Evolutionary conservation across 1,140 invertebrate species (phyloP).

Genomic region (Onthophagus taurus): DNA sequence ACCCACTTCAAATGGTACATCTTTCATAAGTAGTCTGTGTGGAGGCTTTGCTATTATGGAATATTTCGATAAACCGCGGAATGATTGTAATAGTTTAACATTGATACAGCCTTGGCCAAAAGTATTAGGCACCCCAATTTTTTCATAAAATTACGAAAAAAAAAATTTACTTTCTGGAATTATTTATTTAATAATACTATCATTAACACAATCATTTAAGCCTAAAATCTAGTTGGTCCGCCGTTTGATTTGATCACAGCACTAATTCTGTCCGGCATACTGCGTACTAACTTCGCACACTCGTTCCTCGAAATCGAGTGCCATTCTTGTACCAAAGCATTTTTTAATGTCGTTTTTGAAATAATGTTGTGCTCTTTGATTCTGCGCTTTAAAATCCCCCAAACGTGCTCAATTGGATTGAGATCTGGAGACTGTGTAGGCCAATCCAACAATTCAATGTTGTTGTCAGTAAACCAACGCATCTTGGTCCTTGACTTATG

Average conservation of each 20-base stretch:
- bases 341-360: neutral
- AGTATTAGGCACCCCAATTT: neutral
- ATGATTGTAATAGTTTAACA: too few species aligned
- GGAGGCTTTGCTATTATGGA: too few species aligned
- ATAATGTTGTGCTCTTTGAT: neutral
- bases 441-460: neutral
- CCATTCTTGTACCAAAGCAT: neutral
- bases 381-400: neutral
- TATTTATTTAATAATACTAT: neutral
- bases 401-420: neutral
- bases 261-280: neutral
- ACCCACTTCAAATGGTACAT: too few species aligned
- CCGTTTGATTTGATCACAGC: neutral
- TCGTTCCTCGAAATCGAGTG: neutral
- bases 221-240: neutral
- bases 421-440: slow-evolving; percentile 1
- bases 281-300: neutral
- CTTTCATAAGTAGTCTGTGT: too few species aligned
- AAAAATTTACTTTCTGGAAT: neutral
- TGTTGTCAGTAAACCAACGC: neutral
- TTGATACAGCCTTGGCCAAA: neutral
- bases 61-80: too few species aligned
- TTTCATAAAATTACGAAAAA: neutral
- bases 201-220: too few species aligned
- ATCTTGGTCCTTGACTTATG: neutral